Conservation (phyloP, 2,888 invertebrate species). For the Tryphoninae sp. region DNA sequence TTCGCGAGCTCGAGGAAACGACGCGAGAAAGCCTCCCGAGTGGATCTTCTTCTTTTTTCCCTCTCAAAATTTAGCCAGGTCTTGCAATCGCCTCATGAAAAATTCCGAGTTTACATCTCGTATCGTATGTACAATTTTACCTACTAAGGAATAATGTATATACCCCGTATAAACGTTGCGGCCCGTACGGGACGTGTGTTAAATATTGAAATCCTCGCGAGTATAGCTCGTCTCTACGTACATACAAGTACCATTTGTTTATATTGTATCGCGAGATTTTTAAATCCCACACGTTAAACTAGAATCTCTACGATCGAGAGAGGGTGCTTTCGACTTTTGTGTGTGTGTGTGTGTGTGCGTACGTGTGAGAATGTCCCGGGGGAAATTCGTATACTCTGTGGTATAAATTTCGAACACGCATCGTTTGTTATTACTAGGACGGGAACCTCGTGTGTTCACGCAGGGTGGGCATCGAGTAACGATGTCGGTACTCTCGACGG, state of each 20-base stretch:
- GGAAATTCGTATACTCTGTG: constrained; percentile 37
- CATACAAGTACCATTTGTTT: no score
- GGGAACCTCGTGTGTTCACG: not conserved
- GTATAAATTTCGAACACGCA: not conserved
- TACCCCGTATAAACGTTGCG: no score
- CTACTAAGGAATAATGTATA: no score
- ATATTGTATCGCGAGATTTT: not conserved
- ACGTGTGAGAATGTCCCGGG: constrained; percentile 8
- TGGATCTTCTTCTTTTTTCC: no score
- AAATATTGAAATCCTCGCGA: no score
- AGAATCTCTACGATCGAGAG: not conserved
- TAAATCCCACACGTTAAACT: not conserved
- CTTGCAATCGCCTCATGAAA: no score
- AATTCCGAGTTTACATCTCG: no score
- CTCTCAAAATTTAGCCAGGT: no score
- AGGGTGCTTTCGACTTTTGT: not conserved
- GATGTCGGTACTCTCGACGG: constrained; percentile 24
- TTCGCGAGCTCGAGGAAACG: constrained; percentile 20
- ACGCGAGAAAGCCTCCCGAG: not conserved
- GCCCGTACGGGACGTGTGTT: no score
- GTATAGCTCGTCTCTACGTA: no score
- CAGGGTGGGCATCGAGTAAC: constrained; percentile 1
- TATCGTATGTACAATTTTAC: no score
- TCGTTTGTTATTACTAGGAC: constrained; percentile 4
- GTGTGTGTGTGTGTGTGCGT: not conserved